Evolutionary conservation across 2,797 vertebrate species (phyloP).

Genomic region (Alfaro cultratus): DNA sequence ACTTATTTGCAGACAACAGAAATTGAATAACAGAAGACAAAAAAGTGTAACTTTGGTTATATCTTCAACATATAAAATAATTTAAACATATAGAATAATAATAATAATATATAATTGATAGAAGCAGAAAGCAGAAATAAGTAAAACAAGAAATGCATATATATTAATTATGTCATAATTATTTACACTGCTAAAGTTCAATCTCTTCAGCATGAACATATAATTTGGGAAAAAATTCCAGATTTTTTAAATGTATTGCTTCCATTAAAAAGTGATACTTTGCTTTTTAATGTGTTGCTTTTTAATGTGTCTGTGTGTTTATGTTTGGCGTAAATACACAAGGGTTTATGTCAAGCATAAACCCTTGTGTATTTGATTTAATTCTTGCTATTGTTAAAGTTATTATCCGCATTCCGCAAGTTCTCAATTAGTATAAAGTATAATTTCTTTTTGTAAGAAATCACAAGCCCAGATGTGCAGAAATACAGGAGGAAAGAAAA

Average conservation of each 20-base stretch:
- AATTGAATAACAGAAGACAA: not conserved
- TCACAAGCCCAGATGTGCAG: not conserved
- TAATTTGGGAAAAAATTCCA: not conserved
- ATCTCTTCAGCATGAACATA: not conserved
- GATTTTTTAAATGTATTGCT: not conserved
- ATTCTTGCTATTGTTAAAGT: not conserved
- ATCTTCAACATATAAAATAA: not conserved
- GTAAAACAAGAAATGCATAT: not conserved
- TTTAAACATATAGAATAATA: not conserved
- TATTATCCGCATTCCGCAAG: not conserved
- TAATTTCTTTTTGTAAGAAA: not conserved
- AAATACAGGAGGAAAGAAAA: not conserved
- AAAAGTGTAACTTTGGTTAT: not conserved
- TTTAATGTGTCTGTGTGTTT: too few species aligned
- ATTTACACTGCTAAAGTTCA: not conserved
- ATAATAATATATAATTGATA: not conserved
- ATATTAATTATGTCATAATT: not conserved
- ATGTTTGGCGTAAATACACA: too few species aligned
- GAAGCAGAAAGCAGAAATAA: not conserved
- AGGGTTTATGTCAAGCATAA: not conserved
- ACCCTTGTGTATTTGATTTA: not conserved
- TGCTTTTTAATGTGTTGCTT: too few species aligned
- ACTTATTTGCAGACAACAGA: not conserved
- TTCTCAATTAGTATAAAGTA: not conserved
- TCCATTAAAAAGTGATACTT: not conserved